phyloP scores from a whole-genome alignment of 2,797 vertebrate genomes.

The Sciurus carolinensis region DNA sequence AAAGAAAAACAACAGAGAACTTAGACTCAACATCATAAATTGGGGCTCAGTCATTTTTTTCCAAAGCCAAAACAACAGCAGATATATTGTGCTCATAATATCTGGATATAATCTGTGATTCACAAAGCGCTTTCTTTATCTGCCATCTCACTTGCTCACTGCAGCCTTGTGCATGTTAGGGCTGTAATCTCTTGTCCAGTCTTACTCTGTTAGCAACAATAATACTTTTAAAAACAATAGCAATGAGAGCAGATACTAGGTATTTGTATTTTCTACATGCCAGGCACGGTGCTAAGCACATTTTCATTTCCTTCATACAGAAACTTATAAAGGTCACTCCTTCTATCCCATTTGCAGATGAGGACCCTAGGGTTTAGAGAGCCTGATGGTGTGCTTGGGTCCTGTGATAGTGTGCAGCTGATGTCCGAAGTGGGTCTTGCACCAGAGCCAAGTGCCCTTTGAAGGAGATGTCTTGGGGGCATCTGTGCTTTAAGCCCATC shows the following conservation, averaged over 20 bases:
- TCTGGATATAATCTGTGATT: background rate
- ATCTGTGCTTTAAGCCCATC: background rate
- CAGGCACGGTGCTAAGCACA: background rate
- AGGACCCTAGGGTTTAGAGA: background rate
- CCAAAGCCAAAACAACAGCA: slow-evolving; percentile 44
- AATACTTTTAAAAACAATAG: background rate
- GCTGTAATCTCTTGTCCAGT: background rate
- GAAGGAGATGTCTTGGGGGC: background rate
- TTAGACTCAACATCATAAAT: slow-evolving; percentile 37
- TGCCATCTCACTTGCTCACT: background rate
- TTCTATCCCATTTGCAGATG: background rate
- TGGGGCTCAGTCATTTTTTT: background rate
- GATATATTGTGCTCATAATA: background rate
- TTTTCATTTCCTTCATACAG: background rate
- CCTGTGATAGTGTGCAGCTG: background rate
- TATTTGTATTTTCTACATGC: background rate
- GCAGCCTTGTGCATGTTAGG: slow-evolving; percentile 2
- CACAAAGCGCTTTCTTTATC: background rate
- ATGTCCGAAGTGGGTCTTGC: background rate
- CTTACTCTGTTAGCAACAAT: background rate
- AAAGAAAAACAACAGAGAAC: background rate
- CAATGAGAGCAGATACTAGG: background rate
- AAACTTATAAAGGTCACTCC: background rate
- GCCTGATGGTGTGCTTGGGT: background rate
- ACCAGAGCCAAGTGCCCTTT: background rate